These are phyloP conservation scores for Brachionus asplanchnoidis DNA, from an alignment of 1,140 invertebrate species.

Conservation along the genomic window DNA sequence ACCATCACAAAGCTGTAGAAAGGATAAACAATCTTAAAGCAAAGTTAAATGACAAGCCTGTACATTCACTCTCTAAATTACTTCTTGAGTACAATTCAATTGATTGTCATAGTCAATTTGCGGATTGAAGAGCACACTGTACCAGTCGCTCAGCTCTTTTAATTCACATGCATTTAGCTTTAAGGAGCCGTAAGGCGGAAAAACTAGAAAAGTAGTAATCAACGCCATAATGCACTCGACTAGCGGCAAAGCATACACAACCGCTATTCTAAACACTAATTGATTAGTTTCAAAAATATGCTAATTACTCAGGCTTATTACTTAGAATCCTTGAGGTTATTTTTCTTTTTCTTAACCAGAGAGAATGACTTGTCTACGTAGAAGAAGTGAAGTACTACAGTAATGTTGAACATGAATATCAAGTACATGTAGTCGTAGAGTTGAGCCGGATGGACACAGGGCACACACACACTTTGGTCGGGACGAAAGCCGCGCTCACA, in stretches of 20 bases:
- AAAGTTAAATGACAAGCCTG: not conserved
- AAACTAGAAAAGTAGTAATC: not conserved
- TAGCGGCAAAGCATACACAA: conserved; percentile 1
- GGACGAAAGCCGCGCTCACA: conserved; percentile 22
- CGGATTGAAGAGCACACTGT: conserved; percentile 11
- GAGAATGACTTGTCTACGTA: conserved; percentile 23
- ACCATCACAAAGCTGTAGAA: conserved; percentile 39
- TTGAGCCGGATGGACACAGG: not conserved
- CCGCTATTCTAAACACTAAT: not conserved
- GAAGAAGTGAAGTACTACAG: not conserved
- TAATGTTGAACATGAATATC: conserved; percentile 24
- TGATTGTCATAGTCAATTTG: conserved; percentile 24
- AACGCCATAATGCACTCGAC: not conserved
- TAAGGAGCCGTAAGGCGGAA: not conserved
- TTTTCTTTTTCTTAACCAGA: conserved; percentile 16
- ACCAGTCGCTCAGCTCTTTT: not conserved
- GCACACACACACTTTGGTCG: not conserved
- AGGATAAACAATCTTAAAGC: conserved; percentile 15
- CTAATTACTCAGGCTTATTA: not conserved
- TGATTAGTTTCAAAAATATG: not conserved
- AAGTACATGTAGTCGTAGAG: conserved; percentile 31
- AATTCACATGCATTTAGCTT: not conserved
- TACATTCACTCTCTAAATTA: not conserved
- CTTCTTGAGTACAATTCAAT: conserved; percentile 24
- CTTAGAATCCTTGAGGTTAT: not conserved